These are phyloP conservation scores for Listronotus bonariensis DNA, from an alignment of 1,140 invertebrate species.

Conservation along the genomic window DNA sequence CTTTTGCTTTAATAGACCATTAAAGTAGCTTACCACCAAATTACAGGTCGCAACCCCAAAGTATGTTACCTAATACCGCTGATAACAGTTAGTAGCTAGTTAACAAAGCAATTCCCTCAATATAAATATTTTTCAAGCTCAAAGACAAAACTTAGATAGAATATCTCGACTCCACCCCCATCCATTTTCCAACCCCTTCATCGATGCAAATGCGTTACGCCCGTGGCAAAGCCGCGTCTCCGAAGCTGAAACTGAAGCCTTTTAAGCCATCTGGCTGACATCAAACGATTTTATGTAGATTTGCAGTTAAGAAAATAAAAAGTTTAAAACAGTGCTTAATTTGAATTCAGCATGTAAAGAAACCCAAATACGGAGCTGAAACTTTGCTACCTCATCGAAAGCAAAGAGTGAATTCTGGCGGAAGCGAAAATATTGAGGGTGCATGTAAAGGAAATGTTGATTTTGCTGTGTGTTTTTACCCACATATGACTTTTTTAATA, in stretches of 20 bases:
- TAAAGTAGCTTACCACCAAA: too few species aligned
- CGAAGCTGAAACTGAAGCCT: constrained; percentile 29
- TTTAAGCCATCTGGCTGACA: constrained; percentile 47
- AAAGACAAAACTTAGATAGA: constrained; percentile 53
- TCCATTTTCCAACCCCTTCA: constrained; percentile 46
- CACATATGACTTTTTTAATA: too few species aligned
- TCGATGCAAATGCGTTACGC: constrained; percentile 48
- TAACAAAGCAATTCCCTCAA: constrained; percentile 41
- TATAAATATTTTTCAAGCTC: constrained; percentile 52
- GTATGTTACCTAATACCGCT: not conserved
- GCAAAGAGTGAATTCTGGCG: too few species aligned
- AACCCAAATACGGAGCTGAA: too few species aligned
- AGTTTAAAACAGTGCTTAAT: constrained; percentile 51
- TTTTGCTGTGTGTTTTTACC: too few species aligned
- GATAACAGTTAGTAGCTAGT: constrained; percentile 15
- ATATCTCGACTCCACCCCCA: constrained; percentile 46
- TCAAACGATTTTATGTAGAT: constrained; percentile 53
- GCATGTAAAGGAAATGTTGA: too few species aligned
- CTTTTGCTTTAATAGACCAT: too few species aligned
- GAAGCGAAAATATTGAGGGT: too few species aligned
- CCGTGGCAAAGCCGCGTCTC: constrained; percentile 35
- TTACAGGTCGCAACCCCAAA: too few species aligned
- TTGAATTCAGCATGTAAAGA: too few species aligned
- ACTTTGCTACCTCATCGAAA: too few species aligned
- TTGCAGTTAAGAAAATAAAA: constrained; percentile 51